phyloP scores from a whole-genome alignment of 2,113 vertebrate species.

The Scophthalmus maximus region DNA sequence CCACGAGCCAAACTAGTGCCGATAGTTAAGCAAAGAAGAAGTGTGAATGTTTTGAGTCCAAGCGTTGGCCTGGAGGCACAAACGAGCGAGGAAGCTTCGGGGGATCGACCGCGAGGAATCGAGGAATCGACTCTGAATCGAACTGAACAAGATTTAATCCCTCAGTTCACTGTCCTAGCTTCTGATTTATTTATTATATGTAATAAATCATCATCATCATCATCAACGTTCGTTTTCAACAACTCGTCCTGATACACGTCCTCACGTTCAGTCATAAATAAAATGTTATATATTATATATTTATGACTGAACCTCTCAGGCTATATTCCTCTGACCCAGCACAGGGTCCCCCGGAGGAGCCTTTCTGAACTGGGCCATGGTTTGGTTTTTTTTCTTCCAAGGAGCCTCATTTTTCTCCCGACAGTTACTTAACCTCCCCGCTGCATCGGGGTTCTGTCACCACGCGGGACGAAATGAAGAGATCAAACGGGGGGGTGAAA shows the following conservation, averaged over 20 bases:
- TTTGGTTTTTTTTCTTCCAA: slow-evolving; percentile 15
- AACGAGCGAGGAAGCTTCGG: slow-evolving; percentile 5
- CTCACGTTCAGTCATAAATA: no score
- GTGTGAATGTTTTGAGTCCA: slow-evolving; percentile 22
- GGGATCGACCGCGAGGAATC: neutral
- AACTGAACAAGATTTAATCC: no score
- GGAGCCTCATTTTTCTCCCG: slow-evolving; percentile 45
- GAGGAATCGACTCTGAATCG: no score
- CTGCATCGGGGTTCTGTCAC: slow-evolving; percentile 30
- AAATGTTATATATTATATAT: no score
- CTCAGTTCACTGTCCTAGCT: no score
- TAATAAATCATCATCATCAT: no score
- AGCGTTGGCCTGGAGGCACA: neutral
- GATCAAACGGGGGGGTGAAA: slow-evolving; percentile 43
- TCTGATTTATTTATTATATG: no score
- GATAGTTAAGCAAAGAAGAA: slow-evolving; percentile 39
- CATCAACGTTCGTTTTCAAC: no score
- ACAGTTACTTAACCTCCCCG: slow-evolving; percentile 31
- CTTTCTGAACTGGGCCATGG: slow-evolving; percentile 36
- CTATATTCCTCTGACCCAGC: no score
- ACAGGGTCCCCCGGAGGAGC: slow-evolving; percentile 49
- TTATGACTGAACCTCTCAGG: slow-evolving; percentile 12
- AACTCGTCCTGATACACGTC: no score
- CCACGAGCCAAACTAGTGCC: slow-evolving; percentile 27
- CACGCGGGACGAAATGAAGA: slow-evolving; percentile 40